These are phyloP conservation scores for Pachyrhynchus sulphureomaculatus DNA, from an alignment of 1,140 invertebrate genomes.

Conservation along the genomic window DNA sequence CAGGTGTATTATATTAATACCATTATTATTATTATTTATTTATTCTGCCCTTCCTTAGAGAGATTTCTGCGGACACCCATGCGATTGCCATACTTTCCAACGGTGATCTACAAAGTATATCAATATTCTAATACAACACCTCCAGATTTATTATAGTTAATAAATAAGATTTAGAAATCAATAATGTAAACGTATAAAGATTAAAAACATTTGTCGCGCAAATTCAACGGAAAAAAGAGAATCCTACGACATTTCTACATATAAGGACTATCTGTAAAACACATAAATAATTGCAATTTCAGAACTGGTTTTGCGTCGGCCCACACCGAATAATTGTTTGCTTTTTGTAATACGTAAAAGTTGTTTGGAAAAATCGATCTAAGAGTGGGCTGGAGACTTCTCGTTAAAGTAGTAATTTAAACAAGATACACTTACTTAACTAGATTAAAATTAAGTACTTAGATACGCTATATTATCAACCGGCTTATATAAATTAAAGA, in stretches of 20 bases:
- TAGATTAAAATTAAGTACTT: conserved; percentile 13
- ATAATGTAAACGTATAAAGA: conserved; percentile 20
- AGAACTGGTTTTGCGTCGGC: conserved; percentile 32
- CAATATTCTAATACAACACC: conserved; percentile 24
- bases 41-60: conserved; percentile 10
- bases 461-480: conserved; percentile 12
- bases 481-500: too few species aligned
- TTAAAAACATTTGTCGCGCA: conserved; percentile 19
- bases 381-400: conserved; percentile 19
- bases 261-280: conserved; percentile 33
- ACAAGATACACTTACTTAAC: conserved; percentile 5
- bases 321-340: conserved; percentile 33
- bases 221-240: conserved; percentile 23
- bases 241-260: conserved; percentile 32
- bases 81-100: conserved; percentile 19
- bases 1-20: too few species aligned
- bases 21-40: too few species aligned
- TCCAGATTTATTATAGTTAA: conserved; percentile 26
- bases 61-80: conserved; percentile 11
- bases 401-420: conserved; percentile 26
- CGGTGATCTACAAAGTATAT: conserved; percentile 14
- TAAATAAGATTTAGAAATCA: conserved; percentile 24
- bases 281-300: conserved; percentile 36
- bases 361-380: conserved; percentile 25
- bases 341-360: conserved; percentile 31